Base-by-base conservation (phyloP, 2,888 invertebrate species). In the Trichogramma evanescens region DNA sequence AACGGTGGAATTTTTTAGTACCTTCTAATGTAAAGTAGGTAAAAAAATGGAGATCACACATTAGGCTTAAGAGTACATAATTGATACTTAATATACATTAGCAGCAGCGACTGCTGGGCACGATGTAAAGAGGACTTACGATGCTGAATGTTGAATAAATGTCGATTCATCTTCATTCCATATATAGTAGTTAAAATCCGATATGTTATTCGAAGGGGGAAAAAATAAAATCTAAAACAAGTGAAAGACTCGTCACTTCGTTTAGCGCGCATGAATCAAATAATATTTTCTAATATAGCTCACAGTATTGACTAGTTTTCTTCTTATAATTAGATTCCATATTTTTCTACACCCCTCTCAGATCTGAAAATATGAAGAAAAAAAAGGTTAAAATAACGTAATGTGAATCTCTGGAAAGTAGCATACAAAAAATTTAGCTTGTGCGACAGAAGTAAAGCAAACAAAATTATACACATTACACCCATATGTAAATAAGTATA, bases 291-390 rank as follows among this genome's bases (percentile, higher is more conserved):
- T 63, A 66, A 53, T 5, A 10, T 26, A 52, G 53, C 50, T 60
- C 56, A 59, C 26, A 52, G 52, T 56, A 43, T 54, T 60, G 60
- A 65, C 64, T 61, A 61, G 63, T 40, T 63, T 26, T 66, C 55
- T 48, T 62, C 62, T 62, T 66, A 26, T 26, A 26, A 26, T 26
- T 26, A 68, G 66, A 68, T 63, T 66, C 63, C 65, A 67, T 67
- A 68, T 68, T 67, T 68, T 68, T 68, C 66, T 68, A 68, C 62
- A 66, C 58, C 62, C 62, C 64, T 49, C 60, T 59, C 6, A 56
- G 26, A 50, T n/a, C 6, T 13, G 13, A 8, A n/a, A n/a, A 8
- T 13, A 44, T 49, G 13, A 26, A 50, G 39, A 46, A 59, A 45
- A 44, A 50, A 42, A 55, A 46, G 26, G 46, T 45, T 46, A 7